Percentiles rank a stretch among this genome's conserved stretches.
Conservation (phyloP, 2,888 invertebrate genomes). For the Cloeon dipterum region DNA sequence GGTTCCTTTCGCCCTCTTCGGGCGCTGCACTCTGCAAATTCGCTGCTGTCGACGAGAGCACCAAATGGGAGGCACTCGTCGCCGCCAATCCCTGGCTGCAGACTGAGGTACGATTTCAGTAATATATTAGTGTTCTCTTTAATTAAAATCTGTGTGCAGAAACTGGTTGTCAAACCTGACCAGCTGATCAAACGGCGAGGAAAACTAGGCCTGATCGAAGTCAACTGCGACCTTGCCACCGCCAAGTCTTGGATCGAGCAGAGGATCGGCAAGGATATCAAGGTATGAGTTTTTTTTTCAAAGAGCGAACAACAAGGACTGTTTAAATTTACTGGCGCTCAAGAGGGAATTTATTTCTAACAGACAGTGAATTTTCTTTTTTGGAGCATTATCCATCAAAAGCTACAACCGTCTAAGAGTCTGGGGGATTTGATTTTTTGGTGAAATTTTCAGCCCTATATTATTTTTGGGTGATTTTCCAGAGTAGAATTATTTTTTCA, state of each 20-base stretch:
- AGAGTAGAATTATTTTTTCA: too few species aligned
- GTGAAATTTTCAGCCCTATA: too few species aligned
- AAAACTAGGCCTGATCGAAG: constrained; percentile 88
- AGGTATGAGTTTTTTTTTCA: constrained; percentile 17
- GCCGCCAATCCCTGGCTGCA: constrained; percentile 69
- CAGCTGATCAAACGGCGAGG: constrained; percentile 96
- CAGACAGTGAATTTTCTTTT: too few species aligned
- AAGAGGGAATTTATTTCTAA: too few species aligned
- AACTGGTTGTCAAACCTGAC: constrained; percentile 95
- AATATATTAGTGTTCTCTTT: not conserved
- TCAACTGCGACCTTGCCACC: constrained; percentile 58
- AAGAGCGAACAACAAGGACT: too few species aligned
- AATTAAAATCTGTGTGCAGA: constrained; percentile 23
- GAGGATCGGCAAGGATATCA: constrained; percentile 62
- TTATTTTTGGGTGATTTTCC: too few species aligned
- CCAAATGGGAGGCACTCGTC: constrained; percentile 53
- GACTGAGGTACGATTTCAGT: constrained; percentile 30
- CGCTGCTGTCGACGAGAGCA: constrained; percentile 53
- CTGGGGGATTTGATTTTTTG: too few species aligned
- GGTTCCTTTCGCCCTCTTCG: constrained; percentile 41
- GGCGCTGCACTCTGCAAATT: constrained; percentile 52
- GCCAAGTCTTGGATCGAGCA: constrained; percentile 72
- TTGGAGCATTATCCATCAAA: too few species aligned
- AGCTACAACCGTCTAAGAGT: too few species aligned
- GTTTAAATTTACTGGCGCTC: too few species aligned